Conservation (phyloP, 2,888 invertebrate species). For the Ichneumoninae sp. region DNA sequence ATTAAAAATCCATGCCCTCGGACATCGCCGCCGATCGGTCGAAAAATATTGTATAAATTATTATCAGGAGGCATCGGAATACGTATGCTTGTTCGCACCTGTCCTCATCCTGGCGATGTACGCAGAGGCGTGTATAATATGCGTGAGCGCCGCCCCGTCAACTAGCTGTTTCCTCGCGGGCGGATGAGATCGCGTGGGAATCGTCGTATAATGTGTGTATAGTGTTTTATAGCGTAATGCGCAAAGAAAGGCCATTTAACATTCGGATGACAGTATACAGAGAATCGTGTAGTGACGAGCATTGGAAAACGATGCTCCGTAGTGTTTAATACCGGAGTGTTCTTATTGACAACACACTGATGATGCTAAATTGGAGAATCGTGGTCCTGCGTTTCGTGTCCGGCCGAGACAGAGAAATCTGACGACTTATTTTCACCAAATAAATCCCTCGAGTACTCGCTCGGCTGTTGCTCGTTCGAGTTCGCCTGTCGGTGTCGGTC, state of each 20-base stretch:
- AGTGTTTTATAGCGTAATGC: conserved; percentile 43
- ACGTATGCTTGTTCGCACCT: conserved; percentile 49
- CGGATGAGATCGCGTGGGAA: conserved; percentile 65
- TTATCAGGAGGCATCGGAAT: conserved; percentile 14
- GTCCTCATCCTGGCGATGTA: conserved; percentile 48
- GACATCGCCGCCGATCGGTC: neutral
- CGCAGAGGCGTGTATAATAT: conserved; percentile 15
- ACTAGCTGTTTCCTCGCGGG: conserved; percentile 36
- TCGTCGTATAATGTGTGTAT: conserved; percentile 10
- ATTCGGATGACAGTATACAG: conserved; percentile 51
- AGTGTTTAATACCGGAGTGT: neutral
- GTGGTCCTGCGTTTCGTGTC: conserved; percentile 56
- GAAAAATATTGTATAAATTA: conserved; percentile 6
- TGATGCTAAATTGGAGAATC: conserved; percentile 43
- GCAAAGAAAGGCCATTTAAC: conserved; percentile 56
- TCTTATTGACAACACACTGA: conserved; percentile 1
- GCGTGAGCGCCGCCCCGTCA: neutral
- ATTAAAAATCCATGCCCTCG: neutral
- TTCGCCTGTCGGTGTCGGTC: conserved; percentile 16
- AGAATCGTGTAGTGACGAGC: neutral
- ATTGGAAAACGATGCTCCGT: neutral
- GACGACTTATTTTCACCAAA: conserved; percentile 7
- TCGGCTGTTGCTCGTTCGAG: neutral
- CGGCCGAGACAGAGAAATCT: conserved; percentile 30
- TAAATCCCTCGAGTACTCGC: neutral